Evolutionary conservation across 2,888 invertebrate genomes (phyloP).

Genomic region (Gymnocheta viridis): DNA sequence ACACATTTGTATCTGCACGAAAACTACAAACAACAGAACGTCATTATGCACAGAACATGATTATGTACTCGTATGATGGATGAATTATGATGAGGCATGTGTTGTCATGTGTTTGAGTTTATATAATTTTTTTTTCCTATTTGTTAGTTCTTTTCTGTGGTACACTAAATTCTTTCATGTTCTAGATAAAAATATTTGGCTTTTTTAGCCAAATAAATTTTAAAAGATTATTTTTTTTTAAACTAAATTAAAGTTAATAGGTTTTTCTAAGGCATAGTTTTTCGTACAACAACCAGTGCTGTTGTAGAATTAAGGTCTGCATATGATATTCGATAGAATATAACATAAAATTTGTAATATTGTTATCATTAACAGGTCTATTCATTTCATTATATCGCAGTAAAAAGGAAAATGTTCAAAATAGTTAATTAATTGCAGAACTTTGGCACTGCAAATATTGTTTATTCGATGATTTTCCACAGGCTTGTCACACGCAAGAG

Average conservation of each 20-base stretch:
- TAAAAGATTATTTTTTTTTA: not conserved
- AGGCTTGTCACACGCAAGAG: too few species aligned
- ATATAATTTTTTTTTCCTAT: not conserved
- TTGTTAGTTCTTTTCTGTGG: slow-evolving; percentile 4
- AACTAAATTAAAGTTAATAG: slow-evolving; percentile 22
- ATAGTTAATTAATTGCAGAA: too few species aligned
- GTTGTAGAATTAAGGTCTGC: too few species aligned
- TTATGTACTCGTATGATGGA: slow-evolving; percentile 31
- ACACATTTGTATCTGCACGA: not conserved
- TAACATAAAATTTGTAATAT: too few species aligned
- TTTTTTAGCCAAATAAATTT: slow-evolving; percentile 33
- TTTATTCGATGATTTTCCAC: too few species aligned
- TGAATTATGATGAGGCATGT: slow-evolving; percentile 36
- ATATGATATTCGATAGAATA: too few species aligned
- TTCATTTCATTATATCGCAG: too few species aligned
- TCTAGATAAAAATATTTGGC: slow-evolving; percentile 27
- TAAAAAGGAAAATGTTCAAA: too few species aligned
- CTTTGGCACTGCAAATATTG: too few species aligned
- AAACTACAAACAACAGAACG: not conserved
- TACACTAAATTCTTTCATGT: not conserved
- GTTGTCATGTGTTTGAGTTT: not conserved
- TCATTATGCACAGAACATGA: slow-evolving; percentile 24
- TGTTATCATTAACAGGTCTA: too few species aligned
- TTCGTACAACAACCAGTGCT: not conserved
- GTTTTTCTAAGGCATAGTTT: not conserved